Evolutionary conservation across 1,140 invertebrate species (phyloP).

Genomic region (Drosophila varians): DNA sequence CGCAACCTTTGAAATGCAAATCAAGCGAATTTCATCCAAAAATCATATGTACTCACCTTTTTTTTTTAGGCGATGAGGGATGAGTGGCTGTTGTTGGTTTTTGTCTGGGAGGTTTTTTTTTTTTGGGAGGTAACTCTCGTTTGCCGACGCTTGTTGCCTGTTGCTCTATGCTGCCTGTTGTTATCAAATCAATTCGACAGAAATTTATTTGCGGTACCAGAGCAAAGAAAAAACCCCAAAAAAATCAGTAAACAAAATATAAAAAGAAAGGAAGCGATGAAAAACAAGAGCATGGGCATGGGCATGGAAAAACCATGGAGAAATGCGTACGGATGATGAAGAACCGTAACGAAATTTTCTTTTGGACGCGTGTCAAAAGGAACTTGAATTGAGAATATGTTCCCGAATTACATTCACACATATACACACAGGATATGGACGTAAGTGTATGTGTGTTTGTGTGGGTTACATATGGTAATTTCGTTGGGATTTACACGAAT

Average conservation of each 20-base stretch:
- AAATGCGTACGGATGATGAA: slow-evolving; percentile 28
- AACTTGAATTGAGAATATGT: slow-evolving; percentile 19
- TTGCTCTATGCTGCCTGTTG: slow-evolving; percentile 32
- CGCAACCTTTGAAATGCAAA: slow-evolving; percentile 67
- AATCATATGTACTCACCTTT: slow-evolving; percentile 65
- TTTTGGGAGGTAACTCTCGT: slow-evolving; percentile 7
- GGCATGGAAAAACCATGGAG: slow-evolving; percentile 17
- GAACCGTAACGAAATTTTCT: slow-evolving; percentile 37
- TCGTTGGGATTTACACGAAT: slow-evolving; percentile 28
- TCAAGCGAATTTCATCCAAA: slow-evolving; percentile 42
- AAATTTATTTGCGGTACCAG: slow-evolving; percentile 66
- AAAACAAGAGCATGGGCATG: background rate
- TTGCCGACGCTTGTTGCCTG: slow-evolving; percentile 40
- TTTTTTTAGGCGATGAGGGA: slow-evolving; percentile 16
- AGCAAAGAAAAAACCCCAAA: slow-evolving; percentile 19
- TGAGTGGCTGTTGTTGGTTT: slow-evolving; percentile 8
- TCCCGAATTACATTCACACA: slow-evolving; percentile 14
- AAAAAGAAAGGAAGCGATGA: slow-evolving; percentile 6
- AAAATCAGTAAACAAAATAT: slow-evolving; percentile 22
- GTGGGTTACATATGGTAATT: slow-evolving; percentile 70
- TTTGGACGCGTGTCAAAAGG: slow-evolving; percentile 10
- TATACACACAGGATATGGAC: slow-evolving; percentile 13
- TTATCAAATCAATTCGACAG: slow-evolving; percentile 47
- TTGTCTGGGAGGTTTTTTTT: slow-evolving; percentile 9
- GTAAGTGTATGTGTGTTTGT: slow-evolving; percentile 19